These are phyloP conservation scores for Hecatera dysodea DNA, from an alignment of 2,888 invertebrate genomes.

Conservation along the genomic window DNA sequence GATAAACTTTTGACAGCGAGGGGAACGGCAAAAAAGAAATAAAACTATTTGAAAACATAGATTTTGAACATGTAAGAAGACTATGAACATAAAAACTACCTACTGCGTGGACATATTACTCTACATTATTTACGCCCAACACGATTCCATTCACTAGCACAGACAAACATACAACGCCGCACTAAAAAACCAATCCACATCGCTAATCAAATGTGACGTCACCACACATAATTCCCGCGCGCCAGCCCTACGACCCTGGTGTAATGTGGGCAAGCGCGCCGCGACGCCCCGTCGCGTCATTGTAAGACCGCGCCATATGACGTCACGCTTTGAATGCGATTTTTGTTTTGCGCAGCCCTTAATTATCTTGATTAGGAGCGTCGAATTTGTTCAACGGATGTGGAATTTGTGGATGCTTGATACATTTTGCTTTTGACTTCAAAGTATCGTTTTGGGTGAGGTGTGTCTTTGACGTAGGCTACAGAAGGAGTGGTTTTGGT, in stretches of 20 bases:
- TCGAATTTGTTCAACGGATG: constrained; percentile 64
- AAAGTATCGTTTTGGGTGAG: constrained; percentile 15
- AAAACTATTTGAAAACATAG: no score
- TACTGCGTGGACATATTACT: not conserved
- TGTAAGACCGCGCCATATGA: constrained; percentile 75
- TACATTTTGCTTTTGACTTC: constrained; percentile 39
- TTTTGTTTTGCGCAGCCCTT: constrained; percentile 83
- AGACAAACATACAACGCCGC: constrained; percentile 8
- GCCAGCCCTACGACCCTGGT: constrained; percentile 79
- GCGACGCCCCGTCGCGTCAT: constrained; percentile 79
- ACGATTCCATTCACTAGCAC: constrained; percentile 8
- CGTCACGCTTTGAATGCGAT: constrained; percentile 79
- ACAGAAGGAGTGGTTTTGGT: constrained; percentile 10
- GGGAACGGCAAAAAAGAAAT: no score
- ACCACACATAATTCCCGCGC: constrained; percentile 42
- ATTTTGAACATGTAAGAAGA: no score
- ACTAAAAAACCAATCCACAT: constrained; percentile 49
- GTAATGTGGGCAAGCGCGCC: constrained; percentile 76
- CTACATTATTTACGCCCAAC: not conserved
- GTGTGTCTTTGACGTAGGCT: constrained; percentile 11
- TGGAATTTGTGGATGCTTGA: constrained; percentile 35
- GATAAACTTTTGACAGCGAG: no score
- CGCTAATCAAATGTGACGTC: constrained; percentile 49
- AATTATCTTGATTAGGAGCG: constrained; percentile 85
- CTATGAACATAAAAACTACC: no score